These are phyloP conservation scores for Protosalanx chinensis DNA, from an alignment of 2,797 vertebrate species.

Conservation along the genomic window DNA sequence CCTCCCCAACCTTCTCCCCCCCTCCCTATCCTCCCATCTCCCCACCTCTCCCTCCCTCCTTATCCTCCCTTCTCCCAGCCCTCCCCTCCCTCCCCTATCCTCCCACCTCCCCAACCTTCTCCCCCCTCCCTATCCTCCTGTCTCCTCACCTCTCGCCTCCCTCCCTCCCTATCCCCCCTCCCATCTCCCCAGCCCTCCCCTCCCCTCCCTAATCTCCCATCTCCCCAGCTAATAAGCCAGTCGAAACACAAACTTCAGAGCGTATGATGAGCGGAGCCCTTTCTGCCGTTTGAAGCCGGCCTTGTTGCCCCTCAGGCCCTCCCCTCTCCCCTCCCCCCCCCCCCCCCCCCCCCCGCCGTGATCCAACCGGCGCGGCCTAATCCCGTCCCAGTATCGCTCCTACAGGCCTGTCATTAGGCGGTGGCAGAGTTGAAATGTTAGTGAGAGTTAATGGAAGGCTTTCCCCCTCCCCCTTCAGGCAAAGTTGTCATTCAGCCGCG, in stretches of 20 bases:
- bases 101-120: not conserved
- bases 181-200: not conserved
- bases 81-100: not conserved
- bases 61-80: not conserved
- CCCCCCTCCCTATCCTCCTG: no score
- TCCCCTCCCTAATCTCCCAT: not conserved
- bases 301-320: not conserved
- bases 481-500: slow-evolving; percentile 39
- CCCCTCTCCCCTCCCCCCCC: not conserved
- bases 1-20: not conserved
- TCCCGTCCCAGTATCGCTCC: not conserved
- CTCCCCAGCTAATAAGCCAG: not conserved
- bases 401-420: not conserved
- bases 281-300: not conserved
- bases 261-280: not conserved
- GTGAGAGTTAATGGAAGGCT: no score
- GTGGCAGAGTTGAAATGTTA: not conserved
- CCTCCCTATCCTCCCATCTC: no score
- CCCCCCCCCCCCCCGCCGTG: not conserved
- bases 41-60: not conserved
- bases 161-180: no score
- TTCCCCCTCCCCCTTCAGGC: not conserved
- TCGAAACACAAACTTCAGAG: no score
- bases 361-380: not conserved
- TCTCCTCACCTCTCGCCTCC: no score